Percentiles rank a stretch among this genome's conserved stretches.
These are phyloP conservation scores for Montifringilla adamsi DNA, from an alignment of 2,113 vertebrate genomes.

Conservation along the genomic window DNA sequence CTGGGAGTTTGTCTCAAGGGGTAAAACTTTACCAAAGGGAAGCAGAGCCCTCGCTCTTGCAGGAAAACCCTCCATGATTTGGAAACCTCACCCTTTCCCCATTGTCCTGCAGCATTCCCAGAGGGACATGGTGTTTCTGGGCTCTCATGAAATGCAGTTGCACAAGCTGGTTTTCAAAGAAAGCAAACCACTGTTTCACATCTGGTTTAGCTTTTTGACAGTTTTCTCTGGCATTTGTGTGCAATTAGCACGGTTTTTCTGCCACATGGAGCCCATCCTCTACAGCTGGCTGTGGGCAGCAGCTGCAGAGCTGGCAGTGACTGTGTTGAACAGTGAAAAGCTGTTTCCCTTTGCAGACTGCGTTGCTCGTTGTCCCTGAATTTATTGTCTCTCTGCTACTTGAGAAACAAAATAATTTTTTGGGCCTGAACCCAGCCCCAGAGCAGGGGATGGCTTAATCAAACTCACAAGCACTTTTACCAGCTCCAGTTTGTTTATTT, in stretches of 20 bases:
- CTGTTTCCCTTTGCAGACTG: not conserved
- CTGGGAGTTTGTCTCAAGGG: not conserved
- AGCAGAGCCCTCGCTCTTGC: not conserved
- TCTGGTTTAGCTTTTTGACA: constrained; percentile 15
- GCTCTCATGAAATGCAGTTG: not conserved
- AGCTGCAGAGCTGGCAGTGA: not conserved
- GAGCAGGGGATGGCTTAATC: not conserved
- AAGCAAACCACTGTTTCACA: not conserved
- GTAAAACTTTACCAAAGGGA: not conserved
- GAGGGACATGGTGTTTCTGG: fast-evolving
- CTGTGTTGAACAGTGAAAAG: not conserved
- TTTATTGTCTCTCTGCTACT: not conserved
- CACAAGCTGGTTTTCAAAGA: not conserved
- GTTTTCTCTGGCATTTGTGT: not conserved
- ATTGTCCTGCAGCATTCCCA: not conserved
- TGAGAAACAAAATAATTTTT: not conserved
- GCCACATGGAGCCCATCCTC: not conserved
- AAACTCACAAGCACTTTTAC: not conserved
- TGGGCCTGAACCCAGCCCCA: not conserved
- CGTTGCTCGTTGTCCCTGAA: not conserved
- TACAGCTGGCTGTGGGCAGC: not conserved
- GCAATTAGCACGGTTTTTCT: not conserved
- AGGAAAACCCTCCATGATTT: not conserved
- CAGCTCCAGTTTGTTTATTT: not conserved
- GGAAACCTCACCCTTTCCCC: not conserved